phyloP scores from a whole-genome alignment of 23 tunicate genomes.

The Styela clava region DNA sequence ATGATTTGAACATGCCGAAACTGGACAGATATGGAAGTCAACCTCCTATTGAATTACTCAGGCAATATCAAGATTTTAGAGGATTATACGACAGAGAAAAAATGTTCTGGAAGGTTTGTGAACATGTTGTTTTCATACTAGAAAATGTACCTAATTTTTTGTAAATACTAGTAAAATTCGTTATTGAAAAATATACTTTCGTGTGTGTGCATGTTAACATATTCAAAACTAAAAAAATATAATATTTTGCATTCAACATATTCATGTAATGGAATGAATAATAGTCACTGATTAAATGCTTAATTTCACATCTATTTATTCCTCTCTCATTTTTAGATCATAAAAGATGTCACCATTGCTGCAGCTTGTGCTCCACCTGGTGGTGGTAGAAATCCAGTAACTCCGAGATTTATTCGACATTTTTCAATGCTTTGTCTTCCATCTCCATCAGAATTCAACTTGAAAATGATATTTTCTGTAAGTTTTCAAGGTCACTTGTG shows the following conservation, averaged over 20 bases:
- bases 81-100: constrained; percentile 99
- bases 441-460: constrained; percentile 88
- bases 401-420: constrained; percentile 95
- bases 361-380: constrained; percentile 99
- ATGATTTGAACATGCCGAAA: constrained; percentile 99
- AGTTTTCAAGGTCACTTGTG: too few relatives aligned
- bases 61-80: constrained; percentile 99
- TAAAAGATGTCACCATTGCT: constrained; percentile 95
- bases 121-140: too few relatives aligned
- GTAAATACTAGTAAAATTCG: neutral
- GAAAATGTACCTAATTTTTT: neutral
- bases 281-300: too few relatives aligned
- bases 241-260: too few relatives aligned
- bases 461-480: constrained; percentile 83
- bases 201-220: too few relatives aligned
- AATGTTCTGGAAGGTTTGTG: constrained; percentile 94
- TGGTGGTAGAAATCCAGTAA: constrained; percentile 99
- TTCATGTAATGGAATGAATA: too few relatives aligned
- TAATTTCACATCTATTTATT: too few relatives aligned
- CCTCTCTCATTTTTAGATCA: constrained; percentile 65
- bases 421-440: constrained; percentile 97
- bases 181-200: neutral
- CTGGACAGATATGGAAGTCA: constrained; percentile 98
- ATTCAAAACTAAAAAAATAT: too few relatives aligned
- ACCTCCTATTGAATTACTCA: constrained; percentile 96